Base-by-base conservation (phyloP, 2,888 invertebrate species). In the Chrysotoxum bicinctum region DNA sequence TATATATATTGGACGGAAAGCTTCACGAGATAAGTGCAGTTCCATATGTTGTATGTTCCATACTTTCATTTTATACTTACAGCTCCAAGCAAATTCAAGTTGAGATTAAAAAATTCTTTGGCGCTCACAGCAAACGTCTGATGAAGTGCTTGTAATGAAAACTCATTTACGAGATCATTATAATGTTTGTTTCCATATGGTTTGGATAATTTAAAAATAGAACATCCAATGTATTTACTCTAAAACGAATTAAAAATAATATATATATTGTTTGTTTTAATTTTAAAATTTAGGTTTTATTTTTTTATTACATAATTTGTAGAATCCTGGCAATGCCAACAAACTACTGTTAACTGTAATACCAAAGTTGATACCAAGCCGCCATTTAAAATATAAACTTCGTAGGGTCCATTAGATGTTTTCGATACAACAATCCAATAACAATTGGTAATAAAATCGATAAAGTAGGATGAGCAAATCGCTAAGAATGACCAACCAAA, bases 61-160 rank as follows among this genome's bases (percentile, higher is more conserved):
- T n/a, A n/a, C n/a, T n/a, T n/a, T n/a, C n/a, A n/a, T n/a, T n/a
- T 26, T 26, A 26, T 26, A 26, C 90, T 89, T 87, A 92, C 91
- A 54, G 88, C 90, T 48, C 92, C 91, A 19, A 92, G 76, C 0
- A 92, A 78, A 30, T 90, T 89, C 66, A 92, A 87, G 87, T 92
- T 91, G 8, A 92, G 88, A 35, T 81, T 89, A 23, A 92, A 92
- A 86, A 92, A 92, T 9, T 91, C 90, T 87, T 91, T 92, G 40
- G 92, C 92, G 3, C 90, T 90, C 8, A 92, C 88, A 16, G 89
- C 85, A 37, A 91, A 91, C 6, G 89, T 89, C 78, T 92, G 92
- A 87, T 92, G 92, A 5, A 92, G 84, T 1, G 90, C 89, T 84
- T 92, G 92, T 32, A 92, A 58, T 0, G 91, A 89, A 75, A 92